Evolutionary conservation across 2,113 vertebrate species (phyloP).

Genomic region (Tichodroma muraria): DNA sequence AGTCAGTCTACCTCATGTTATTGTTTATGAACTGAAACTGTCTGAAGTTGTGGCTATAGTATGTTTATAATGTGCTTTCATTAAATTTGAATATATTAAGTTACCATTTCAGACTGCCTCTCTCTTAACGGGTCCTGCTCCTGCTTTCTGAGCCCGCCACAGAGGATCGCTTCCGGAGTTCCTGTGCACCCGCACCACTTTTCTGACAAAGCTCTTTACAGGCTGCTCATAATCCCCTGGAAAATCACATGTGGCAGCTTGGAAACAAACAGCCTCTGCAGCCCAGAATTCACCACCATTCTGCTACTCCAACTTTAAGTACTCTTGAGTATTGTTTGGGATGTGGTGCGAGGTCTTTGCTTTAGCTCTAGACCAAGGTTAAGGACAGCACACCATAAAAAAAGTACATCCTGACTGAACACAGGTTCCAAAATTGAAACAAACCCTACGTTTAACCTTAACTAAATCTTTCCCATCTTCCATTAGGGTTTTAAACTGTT

Average conservation of each 20-base stretch:
- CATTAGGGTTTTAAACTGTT: neutral
- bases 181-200: neutral
- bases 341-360: accelerated
- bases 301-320: neutral
- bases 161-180: accelerated
- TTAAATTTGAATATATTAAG: slow-evolving; percentile 77
- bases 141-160: accelerated
- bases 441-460: neutral
- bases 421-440: neutral
- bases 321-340: neutral
- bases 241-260: accelerated
- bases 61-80: slow-evolving; percentile 72
- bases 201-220: neutral
- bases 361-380: neutral
- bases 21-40: slow-evolving; percentile 71
- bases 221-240: neutral
- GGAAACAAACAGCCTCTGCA: neutral
- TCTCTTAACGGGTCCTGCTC: neutral
- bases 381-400: neutral
- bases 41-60: slow-evolving; percentile 69
- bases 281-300: accelerated
- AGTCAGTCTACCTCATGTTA: slow-evolving; percentile 94
- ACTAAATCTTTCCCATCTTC: neutral
- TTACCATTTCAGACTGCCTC: slow-evolving; percentile 19
- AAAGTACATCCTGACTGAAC: neutral